Conservation (phyloP, 2,797 vertebrate genomes). For the Pyrocephalus nanus region DNA sequence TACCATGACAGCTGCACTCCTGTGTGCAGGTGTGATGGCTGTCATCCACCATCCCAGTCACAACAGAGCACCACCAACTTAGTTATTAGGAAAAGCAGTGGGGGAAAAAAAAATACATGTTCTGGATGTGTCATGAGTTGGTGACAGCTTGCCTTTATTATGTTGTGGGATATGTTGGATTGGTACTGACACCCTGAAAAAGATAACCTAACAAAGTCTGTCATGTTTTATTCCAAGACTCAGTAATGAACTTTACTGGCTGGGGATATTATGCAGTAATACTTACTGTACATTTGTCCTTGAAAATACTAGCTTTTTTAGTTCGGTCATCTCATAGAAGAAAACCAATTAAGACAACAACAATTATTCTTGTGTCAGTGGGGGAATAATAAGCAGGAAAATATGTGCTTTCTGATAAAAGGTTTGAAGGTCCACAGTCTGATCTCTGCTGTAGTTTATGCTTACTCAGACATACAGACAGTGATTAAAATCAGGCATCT, state of each 20-base stretch:
- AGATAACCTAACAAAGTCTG: neutral
- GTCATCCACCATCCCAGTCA: neutral
- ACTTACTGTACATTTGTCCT: neutral
- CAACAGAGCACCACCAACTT: neutral
- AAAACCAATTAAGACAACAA: neutral
- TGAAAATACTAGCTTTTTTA: neutral
- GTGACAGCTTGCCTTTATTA: neutral
- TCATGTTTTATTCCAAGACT: neutral
- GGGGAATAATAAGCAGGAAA: neutral
- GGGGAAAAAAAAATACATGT: accelerated
- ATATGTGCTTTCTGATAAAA: neutral
- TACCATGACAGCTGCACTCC: neutral
- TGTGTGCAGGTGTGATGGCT: neutral
- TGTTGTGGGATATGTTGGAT: neutral
- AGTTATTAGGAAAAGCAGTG: neutral
- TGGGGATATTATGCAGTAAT: neutral
- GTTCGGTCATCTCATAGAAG: neutral
- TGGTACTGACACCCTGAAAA: neutral
- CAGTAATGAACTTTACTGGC: neutral
- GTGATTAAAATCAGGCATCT: neutral
- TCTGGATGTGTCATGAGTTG: neutral
- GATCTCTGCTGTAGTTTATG: neutral
- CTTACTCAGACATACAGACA: neutral
- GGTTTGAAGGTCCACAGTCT: neutral
- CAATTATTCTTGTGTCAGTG: neutral